phyloP scores from a whole-genome alignment of 1,140 invertebrate genomes.

The Neodiprion lecontei region DNA sequence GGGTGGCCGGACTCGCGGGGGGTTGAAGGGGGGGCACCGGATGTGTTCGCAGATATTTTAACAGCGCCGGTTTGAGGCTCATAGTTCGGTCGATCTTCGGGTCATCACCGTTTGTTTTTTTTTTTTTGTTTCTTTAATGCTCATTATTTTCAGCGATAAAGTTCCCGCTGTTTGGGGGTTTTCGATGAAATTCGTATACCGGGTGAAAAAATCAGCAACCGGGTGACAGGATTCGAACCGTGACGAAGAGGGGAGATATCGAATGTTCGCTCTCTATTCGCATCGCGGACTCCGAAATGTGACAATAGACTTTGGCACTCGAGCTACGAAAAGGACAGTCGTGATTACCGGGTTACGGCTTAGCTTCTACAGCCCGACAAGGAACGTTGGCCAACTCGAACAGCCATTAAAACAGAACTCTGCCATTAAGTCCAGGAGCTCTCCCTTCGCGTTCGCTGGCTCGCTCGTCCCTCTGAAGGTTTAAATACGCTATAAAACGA shows the following conservation, averaged over 20 bases:
- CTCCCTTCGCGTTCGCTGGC: not conserved
- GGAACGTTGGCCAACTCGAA: constrained; percentile 8
- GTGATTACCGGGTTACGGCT: not conserved
- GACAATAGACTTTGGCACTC: not conserved
- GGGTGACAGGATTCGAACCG: no score
- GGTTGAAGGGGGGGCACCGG: not conserved
- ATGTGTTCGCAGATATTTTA: not conserved
- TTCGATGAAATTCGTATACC: no score
- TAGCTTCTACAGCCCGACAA: not conserved
- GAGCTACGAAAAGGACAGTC: not conserved
- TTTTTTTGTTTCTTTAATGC: not conserved
- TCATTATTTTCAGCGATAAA: not conserved
- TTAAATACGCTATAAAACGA: constrained; percentile 18
- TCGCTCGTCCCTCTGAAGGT: not conserved
- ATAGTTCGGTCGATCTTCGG: not conserved
- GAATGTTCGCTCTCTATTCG: no score
- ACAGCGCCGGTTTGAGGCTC: not conserved
- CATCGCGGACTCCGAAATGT: no score
- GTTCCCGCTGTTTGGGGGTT: not conserved
- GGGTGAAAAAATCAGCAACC: no score
- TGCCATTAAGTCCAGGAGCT: constrained; percentile 15
- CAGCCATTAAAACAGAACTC: constrained; percentile 16
- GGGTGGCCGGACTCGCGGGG: no score
- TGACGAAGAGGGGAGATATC: no score
- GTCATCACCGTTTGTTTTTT: no score